Evolutionary conservation across 2,888 invertebrate genomes (phyloP).

Genomic region (Drosophila incognita): DNA sequence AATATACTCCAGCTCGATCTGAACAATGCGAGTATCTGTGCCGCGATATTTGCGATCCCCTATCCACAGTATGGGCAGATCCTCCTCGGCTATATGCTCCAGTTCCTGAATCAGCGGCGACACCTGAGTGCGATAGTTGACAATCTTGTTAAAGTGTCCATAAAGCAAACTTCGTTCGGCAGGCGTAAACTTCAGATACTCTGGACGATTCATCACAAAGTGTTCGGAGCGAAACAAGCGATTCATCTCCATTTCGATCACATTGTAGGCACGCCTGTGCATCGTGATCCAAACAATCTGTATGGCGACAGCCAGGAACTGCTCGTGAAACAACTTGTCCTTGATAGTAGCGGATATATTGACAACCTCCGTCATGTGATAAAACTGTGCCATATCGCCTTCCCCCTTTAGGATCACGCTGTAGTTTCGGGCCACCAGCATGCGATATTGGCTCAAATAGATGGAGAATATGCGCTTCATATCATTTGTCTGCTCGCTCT

Average conservation of each 20-base stretch:
- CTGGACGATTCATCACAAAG: slow-evolving; percentile 70
- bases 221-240: slow-evolving; percentile 84
- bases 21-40: slow-evolving; percentile 76
- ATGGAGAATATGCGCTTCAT: slow-evolving; percentile 79
- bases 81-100: slow-evolving; percentile 59
- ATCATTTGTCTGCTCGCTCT: slow-evolving; percentile 77
- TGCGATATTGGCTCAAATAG: slow-evolving; percentile 80
- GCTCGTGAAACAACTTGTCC: slow-evolving; percentile 80
- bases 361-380: slow-evolving; percentile 76
- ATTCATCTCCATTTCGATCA: slow-evolving; percentile 83
- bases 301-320: slow-evolving; percentile 79
- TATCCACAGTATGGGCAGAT: slow-evolving; percentile 83
- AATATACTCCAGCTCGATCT: slow-evolving; percentile 82
- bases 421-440: slow-evolving; percentile 84
- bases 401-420: slow-evolving; percentile 79
- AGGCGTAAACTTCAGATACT: slow-evolving; percentile 64
- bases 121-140: slow-evolving; percentile 81
- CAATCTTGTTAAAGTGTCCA: slow-evolving; percentile 76
- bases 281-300: slow-evolving; percentile 83
- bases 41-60: slow-evolving; percentile 83
- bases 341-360: slow-evolving; percentile 76
- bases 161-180: slow-evolving; percentile 79
- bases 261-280: slow-evolving; percentile 80
- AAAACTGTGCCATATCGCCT: slow-evolving; percentile 75
- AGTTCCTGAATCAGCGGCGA: slow-evolving; percentile 84